Evolutionary conservation across 2,113 vertebrate species (phyloP).

Genomic region (Notothenia coriiceps): DNA sequence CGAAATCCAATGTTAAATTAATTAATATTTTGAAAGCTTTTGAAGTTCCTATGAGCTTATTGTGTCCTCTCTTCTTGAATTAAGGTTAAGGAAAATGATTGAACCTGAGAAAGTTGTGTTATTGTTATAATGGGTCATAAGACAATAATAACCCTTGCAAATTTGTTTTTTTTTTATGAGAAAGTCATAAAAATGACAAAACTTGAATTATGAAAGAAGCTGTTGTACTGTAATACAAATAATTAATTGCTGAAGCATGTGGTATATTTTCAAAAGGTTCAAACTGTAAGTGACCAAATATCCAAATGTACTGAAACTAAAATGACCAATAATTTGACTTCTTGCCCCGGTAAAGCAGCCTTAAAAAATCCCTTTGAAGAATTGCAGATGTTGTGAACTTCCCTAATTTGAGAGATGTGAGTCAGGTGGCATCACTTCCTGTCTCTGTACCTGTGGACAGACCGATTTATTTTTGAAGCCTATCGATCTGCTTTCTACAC

Average conservation of each 20-base stretch:
- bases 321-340: not conserved
- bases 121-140: not conserved
- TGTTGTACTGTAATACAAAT: not conserved
- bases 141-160: not conserved
- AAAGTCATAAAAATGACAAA: too few relatives aligned
- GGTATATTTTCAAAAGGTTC: not conserved
- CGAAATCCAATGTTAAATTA: not conserved
- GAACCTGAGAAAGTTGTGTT: not conserved
- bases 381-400: not conserved
- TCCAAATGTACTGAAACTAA: not conserved
- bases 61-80: not conserved
- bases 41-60: not conserved
- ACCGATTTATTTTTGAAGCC: constrained; percentile 76
- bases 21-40: too few relatives aligned
- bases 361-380: not conserved
- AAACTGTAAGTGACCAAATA: not conserved
- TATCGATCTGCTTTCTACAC: constrained; percentile 72
- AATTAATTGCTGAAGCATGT: too few relatives aligned
- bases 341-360: too few relatives aligned
- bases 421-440: constrained; percentile 43
- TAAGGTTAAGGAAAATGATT: not conserved
- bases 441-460: constrained; percentile 39
- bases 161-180: too few relatives aligned
- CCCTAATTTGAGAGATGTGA: not conserved
- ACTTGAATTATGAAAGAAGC: not conserved